Evolutionary conservation across 2,113 vertebrate species (phyloP), one percentile per base, ranked within the genome.

Genomic region (Nannobrachium achirus): DNA sequence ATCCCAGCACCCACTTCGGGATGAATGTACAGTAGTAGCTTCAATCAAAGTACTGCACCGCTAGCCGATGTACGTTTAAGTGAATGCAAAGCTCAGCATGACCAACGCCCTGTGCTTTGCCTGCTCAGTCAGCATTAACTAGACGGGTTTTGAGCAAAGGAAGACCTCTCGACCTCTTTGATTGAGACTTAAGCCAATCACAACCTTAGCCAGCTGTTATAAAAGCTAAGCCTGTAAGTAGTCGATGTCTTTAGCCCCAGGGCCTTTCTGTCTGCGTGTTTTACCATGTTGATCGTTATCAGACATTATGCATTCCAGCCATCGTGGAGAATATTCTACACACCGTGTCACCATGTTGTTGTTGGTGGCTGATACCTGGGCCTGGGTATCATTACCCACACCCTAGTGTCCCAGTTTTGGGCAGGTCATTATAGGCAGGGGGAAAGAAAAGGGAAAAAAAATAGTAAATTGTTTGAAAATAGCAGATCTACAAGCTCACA

Each of bases 121-220:
- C 20, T 71, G 56, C 56, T 16, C 3, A 13, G 9, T 75, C 66
- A 71, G 65, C 52, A 63, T 65, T 57, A 40, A 56, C 59, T 68
- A 60, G 33, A 40, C 69, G 39, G 38, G 42, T 39, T 75, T 39
- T 53, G 57, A 63, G 63, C 33, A 40, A 45, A 14, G 40, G 56
- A 80, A 50, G 71, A 74, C 13, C 67, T 67, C 55, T 53, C 72
- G 79, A 75, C 77, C 50, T 53, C 16, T 67, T 55, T 75, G 61
- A 79, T 72, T 82, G 15, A 75, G 76, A 69, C 58, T 20, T 39
- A 39, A 57, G 15, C 11, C 2, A 58, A 79, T 81, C 45, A 63
- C 60, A 49, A 62, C 49, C 63, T 45, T 65, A 64, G 50, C 66
- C 53, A 58, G 63, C 69, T 66, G 63, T 57, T 42, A 40, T 59